These are phyloP conservation scores for Phylloscopus trochiloides DNA, from an alignment of 2,113 vertebrate species.

Conservation along the genomic window DNA sequence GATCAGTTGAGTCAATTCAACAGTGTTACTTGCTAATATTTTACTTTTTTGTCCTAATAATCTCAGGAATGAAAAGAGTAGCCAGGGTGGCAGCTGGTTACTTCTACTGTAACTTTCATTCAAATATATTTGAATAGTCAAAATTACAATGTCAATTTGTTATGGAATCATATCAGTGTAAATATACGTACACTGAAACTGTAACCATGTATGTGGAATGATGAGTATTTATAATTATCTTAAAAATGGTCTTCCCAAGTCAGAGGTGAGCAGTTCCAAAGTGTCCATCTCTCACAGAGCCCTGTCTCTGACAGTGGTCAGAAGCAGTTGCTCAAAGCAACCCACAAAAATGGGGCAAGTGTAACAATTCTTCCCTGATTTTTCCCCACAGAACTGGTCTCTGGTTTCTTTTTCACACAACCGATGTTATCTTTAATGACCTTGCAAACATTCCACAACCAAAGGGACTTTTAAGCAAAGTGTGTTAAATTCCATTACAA, in stretches of 20 bases:
- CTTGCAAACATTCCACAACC: background rate
- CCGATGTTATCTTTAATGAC: background rate
- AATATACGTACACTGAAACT: background rate
- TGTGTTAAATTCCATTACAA: background rate
- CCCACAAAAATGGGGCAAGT: background rate
- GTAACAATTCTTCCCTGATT: background rate
- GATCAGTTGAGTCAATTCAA: background rate
- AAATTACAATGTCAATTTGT: background rate
- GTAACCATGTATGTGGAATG: background rate
- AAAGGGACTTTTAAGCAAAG: background rate
- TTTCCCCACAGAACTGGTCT: background rate
- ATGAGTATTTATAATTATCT: background rate
- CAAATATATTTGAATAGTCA: background rate
- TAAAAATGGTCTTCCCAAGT: background rate
- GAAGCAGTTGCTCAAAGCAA: background rate
- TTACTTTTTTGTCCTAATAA: background rate
- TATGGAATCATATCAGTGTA: background rate
- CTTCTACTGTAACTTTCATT: background rate
- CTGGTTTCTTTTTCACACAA: background rate
- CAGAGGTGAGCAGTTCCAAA: background rate
- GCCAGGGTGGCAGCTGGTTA: background rate
- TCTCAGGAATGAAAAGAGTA: background rate
- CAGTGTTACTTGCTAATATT: background rate
- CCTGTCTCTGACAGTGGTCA: background rate
- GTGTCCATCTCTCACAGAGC: background rate